These are phyloP conservation scores for Drosophila atroscutellata DNA, from an alignment of 2,888 invertebrate genomes.

Conservation along the genomic window DNA sequence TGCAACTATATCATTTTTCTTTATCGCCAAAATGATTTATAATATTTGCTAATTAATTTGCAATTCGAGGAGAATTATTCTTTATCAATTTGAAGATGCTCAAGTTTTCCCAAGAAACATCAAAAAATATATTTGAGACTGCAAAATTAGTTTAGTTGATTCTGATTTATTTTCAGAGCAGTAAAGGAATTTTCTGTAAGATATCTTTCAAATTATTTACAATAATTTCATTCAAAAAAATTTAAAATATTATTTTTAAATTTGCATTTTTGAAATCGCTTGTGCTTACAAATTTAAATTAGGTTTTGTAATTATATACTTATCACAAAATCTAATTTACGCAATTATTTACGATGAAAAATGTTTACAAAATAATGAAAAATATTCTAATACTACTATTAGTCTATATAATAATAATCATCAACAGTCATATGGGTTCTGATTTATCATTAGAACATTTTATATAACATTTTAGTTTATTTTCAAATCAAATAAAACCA, in stretches of 20 bases:
- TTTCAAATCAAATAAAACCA: background rate
- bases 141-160: background rate
- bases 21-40: conserved; percentile 50
- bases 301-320: background rate
- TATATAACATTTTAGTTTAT: background rate
- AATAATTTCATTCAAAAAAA: too few relatives aligned
- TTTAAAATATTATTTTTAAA: too few relatives aligned
- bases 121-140: background rate
- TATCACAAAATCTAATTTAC: background rate
- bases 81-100: background rate
- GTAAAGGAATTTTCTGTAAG: background rate
- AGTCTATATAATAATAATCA: background rate
- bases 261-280: too few relatives aligned
- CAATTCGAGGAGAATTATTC: conserved; percentile 43
- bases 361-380: background rate
- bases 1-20: conserved; percentile 43
- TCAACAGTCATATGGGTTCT: background rate
- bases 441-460: background rate
- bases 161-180: background rate
- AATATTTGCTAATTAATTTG: conserved; percentile 46
- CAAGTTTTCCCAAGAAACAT: background rate
- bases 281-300: too few relatives aligned
- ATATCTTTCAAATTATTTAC: too few relatives aligned
- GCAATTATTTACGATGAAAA: background rate
- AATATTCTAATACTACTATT: too few relatives aligned